A percentile compares a stretch with the other conserved stretches of the same genome.
These are phyloP conservation scores for Pseudopleuronectes americanus DNA, from an alignment of 2,797 vertebrate species.

Conservation along the genomic window DNA sequence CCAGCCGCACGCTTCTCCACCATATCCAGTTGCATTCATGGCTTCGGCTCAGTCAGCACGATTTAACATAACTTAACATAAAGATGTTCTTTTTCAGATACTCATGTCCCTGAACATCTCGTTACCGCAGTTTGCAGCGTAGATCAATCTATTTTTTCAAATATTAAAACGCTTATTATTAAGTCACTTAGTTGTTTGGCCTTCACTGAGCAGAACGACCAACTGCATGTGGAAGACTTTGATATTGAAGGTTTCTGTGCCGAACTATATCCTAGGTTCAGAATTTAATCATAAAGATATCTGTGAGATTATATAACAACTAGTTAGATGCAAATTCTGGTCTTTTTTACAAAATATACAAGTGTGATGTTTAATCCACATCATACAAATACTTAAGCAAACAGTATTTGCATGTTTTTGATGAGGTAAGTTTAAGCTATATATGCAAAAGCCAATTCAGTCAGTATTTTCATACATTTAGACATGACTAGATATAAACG, in stretches of 20 bases:
- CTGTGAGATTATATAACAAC: too few relatives aligned
- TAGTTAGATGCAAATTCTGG: too few relatives aligned
- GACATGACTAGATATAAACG: not conserved
- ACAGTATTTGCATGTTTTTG: not conserved
- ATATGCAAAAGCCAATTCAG: not conserved
- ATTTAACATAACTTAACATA: not conserved
- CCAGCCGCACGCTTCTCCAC: not conserved
- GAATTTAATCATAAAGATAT: too few relatives aligned
- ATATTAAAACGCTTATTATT: not conserved
- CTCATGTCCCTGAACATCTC: not conserved
- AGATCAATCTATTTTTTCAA: not conserved
- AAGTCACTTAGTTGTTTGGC: too few relatives aligned
- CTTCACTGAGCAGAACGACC: not conserved
- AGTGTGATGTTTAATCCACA: too few relatives aligned
- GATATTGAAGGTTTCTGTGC: not conserved
- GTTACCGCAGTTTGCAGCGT: not conserved
- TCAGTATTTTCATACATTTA: not conserved
- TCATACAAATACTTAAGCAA: too few relatives aligned
- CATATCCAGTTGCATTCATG: not conserved
- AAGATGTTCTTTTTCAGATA: not conserved
- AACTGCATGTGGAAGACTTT: too few relatives aligned
- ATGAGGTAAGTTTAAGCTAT: not conserved
- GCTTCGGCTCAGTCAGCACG: not conserved
- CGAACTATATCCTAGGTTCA: not conserved
- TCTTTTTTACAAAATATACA: too few relatives aligned